phyloP scores from a whole-genome alignment of 2,888 invertebrate species.

The Leptinotarsa rubiginosa region DNA sequence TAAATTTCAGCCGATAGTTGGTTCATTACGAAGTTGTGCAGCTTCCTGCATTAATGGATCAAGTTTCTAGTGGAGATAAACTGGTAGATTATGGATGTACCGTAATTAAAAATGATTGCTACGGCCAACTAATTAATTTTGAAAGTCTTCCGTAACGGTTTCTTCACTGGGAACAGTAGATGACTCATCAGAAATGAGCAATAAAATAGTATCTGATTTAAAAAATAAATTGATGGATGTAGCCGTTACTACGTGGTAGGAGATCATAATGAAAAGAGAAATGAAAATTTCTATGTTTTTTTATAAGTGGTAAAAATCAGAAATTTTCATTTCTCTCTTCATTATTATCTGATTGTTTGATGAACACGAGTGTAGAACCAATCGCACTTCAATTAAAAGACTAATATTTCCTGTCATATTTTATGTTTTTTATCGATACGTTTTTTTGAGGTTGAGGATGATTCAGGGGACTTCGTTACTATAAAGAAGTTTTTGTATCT shows the following conservation, averaged over 20 bases:
- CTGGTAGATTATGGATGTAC: conserved; percentile 14
- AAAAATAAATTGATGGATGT: no score
- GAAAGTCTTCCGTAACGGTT: conserved; percentile 21
- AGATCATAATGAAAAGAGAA: no score
- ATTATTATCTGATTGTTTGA: background rate
- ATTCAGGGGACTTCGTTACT: no score
- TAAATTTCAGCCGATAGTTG: conserved; percentile 23
- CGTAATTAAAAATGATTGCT: conserved; percentile 19
- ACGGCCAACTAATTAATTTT: conserved; percentile 17
- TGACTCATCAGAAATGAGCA: conserved; percentile 15
- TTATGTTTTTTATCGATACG: no score
- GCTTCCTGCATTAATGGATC: conserved; percentile 20
- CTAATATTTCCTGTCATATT: no score
- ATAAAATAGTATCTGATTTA: conserved; percentile 2
- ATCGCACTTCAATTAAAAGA: background rate
- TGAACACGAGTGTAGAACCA: background rate
- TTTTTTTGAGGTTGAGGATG: no score
- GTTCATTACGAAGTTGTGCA: conserved; percentile 21
- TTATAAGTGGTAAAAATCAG: no score
- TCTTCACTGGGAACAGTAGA: conserved; percentile 12
- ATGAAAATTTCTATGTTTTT: no score
- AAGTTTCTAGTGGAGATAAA: conserved; percentile 23
- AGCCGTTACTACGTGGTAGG: no score
- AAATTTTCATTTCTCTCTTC: no score
- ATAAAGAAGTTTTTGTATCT: no score